These are phyloP conservation scores for Yponomeuta evonymella DNA, from an alignment of 2,888 invertebrate genomes.

Conservation along the genomic window DNA sequence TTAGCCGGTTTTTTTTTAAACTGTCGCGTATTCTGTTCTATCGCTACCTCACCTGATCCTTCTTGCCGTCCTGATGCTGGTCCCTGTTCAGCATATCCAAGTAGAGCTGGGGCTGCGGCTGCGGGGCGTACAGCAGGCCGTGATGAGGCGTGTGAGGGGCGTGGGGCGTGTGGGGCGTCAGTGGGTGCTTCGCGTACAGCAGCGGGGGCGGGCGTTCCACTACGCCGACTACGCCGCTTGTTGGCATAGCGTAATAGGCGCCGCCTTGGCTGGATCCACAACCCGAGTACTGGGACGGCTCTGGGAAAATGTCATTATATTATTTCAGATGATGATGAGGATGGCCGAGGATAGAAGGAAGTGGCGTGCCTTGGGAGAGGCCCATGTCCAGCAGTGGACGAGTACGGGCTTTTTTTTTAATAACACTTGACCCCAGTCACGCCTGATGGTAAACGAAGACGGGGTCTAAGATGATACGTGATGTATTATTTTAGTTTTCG, in stretches of 20 bases:
- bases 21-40: too few relatives aligned
- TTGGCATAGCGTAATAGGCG: constrained; percentile 62
- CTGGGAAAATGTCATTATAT: not conserved
- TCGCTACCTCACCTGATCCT: constrained; percentile 31
- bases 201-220: constrained; percentile 61
- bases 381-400: too few relatives aligned
- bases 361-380: too few relatives aligned
- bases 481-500: too few relatives aligned
- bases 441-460: too few relatives aligned
- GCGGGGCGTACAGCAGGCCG: constrained; percentile 53
- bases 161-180: constrained; percentile 60
- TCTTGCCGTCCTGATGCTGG: constrained; percentile 56
- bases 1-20: too few relatives aligned
- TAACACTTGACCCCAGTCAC: too few relatives aligned
- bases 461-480: too few relatives aligned
- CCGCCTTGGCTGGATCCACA: constrained; percentile 45
- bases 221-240: constrained; percentile 49
- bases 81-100: constrained; percentile 62
- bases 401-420: too few relatives aligned
- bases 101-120: constrained; percentile 59
- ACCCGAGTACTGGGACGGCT: constrained; percentile 53
- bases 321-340: too few relatives aligned
- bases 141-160: constrained; percentile 48
- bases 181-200: constrained; percentile 61
- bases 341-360: too few relatives aligned